phyloP scores from a whole-genome alignment of 2,888 invertebrate genomes.

The Ceraclea dissimilis region DNA sequence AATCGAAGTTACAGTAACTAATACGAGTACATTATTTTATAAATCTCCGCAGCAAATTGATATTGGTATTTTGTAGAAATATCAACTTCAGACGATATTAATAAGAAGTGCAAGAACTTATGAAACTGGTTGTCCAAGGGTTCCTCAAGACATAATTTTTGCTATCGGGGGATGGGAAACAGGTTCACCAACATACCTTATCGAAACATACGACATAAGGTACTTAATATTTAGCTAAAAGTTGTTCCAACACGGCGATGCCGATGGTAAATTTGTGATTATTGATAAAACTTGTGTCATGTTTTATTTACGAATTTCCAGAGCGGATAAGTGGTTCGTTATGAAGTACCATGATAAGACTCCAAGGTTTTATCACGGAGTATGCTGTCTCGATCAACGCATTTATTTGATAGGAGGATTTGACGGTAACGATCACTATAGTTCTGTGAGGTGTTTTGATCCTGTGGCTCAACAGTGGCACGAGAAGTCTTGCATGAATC shows the following conservation, averaged over 20 bases:
- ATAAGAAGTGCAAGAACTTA: background rate
- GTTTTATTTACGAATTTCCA: no score
- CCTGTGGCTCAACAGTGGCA: slow-evolving; percentile 69
- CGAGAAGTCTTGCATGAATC: slow-evolving; percentile 72
- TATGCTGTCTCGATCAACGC: slow-evolving; percentile 59
- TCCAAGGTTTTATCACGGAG: slow-evolving; percentile 71
- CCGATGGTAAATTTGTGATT: no score
- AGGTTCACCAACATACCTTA: slow-evolving; percentile 76
- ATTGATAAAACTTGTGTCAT: no score
- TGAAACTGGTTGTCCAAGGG: slow-evolving; percentile 48
- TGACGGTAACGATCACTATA: slow-evolving; percentile 70
- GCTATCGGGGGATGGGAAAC: slow-evolving; percentile 80
- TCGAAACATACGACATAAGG: slow-evolving; percentile 71
- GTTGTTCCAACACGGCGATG: no score
- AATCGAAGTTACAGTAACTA: no score
- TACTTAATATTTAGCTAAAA: no score
- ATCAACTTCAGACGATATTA: background rate
- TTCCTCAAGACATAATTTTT: slow-evolving; percentile 71
- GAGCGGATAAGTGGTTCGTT: slow-evolving; percentile 71
- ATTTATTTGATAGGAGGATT: slow-evolving; percentile 79
- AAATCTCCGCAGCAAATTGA: no score
- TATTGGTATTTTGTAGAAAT: background rate
- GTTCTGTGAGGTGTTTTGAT: slow-evolving; percentile 73
- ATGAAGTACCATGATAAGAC: slow-evolving; percentile 58
- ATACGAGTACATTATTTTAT: no score